Conservation (phyloP, 2,797 vertebrate species). For the Karalla daura region DNA sequence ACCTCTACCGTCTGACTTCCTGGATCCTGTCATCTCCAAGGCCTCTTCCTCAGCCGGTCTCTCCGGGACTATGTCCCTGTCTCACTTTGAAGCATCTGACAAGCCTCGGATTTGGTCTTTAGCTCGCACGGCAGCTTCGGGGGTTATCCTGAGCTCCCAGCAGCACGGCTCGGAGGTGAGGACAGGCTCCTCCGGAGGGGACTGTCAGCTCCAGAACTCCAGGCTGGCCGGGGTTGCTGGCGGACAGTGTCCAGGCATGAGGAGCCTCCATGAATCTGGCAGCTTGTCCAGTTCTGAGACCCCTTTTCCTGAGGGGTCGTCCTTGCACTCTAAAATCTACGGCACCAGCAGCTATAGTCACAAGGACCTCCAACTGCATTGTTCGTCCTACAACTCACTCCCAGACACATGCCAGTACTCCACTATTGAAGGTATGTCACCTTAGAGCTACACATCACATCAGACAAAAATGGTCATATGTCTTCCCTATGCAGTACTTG, state of each 20-base stretch:
- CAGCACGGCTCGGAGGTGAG: constrained; percentile 74
- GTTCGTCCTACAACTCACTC: constrained; percentile 84
- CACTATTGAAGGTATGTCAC: constrained; percentile 87
- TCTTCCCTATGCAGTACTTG: too few species aligned
- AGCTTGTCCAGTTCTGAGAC: constrained; percentile 75
- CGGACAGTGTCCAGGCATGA: constrained; percentile 76
- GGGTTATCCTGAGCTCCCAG: constrained; percentile 77
- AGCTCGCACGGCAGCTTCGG: constrained; percentile 89
- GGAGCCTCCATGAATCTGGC: constrained; percentile 72
- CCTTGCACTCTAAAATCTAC: constrained; percentile 85
- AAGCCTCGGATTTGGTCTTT: constrained; percentile 96
- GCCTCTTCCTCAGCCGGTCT: constrained; percentile 45
- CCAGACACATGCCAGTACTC: constrained; percentile 88
- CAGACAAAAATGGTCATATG: not conserved
- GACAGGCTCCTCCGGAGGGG: constrained; percentile 72
- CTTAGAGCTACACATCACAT: not conserved
- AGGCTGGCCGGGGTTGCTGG: constrained; percentile 64
- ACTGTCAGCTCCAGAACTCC: constrained; percentile 81
- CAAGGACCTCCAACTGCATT: constrained; percentile 88
- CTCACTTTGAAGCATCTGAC: constrained; percentile 85
- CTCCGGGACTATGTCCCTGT: constrained; percentile 65
- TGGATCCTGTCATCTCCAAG: constrained; percentile 79
- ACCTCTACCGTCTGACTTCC: constrained; percentile 80
- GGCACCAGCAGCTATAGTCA: constrained; percentile 84
- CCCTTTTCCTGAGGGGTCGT: constrained; percentile 79